These are phyloP conservation scores for Enteromius treurensis DNA, from an alignment of 2,797 vertebrate species.

Conservation along the genomic window DNA sequence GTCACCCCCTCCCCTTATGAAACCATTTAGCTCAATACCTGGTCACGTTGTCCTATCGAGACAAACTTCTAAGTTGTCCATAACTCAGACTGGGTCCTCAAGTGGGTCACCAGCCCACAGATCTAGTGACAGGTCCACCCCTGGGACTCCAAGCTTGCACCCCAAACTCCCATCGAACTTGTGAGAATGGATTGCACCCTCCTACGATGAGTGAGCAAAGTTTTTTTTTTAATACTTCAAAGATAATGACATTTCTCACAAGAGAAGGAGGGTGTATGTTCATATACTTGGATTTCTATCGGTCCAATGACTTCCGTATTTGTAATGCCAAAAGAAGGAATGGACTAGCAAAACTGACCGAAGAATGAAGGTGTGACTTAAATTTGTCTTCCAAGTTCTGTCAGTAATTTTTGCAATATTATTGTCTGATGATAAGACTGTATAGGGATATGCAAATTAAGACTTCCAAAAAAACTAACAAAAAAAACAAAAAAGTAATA, in stretches of 20 bases:
- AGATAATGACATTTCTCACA: conserved; percentile 64
- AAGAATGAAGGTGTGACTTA: conserved; percentile 50
- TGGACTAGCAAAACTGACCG: conserved; percentile 22
- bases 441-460: conserved; percentile 61
- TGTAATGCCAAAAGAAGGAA: conserved; percentile 56
- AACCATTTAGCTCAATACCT: conserved; percentile 81
- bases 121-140: conserved; percentile 73
- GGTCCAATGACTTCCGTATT: conserved; percentile 53
- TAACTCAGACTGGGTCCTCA: conserved; percentile 76
- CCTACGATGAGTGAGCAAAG: conserved; percentile 65
- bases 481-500: conserved; percentile 36
- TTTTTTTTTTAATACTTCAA: conserved; percentile 45
- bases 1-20: conserved; percentile 73
- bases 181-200: conserved; percentile 81
- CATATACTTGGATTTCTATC: conserved; percentile 49
- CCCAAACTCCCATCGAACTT: conserved; percentile 94
- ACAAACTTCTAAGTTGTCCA: conserved; percentile 84
- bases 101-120: conserved; percentile 69
- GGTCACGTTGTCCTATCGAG: conserved; percentile 82
- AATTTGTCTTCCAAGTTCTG: conserved; percentile 65
- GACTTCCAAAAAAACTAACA: conserved; percentile 52
- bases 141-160: conserved; percentile 78
- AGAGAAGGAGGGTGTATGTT: conserved; percentile 50
- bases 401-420: conserved; percentile 60
- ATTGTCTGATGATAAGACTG: conserved; percentile 48